Evolutionary conservation across 2,113 vertebrate species (phyloP).

Genomic region (Tringa solitaria): DNA sequence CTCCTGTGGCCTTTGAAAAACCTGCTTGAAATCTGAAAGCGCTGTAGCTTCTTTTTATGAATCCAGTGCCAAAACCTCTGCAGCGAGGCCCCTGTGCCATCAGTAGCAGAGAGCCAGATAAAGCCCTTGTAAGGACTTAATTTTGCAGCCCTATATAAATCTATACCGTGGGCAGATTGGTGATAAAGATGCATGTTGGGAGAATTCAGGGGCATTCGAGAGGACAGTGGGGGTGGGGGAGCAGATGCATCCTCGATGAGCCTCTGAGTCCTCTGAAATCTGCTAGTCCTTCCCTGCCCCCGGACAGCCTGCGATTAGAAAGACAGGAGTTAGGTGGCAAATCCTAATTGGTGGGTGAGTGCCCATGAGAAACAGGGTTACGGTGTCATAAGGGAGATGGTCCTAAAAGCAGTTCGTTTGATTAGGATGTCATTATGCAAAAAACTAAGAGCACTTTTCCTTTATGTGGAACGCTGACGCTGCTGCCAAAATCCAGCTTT

Average conservation of each 20-base stretch:
- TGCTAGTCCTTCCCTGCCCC: not conserved
- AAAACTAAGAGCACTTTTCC: not conserved
- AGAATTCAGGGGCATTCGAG: not conserved
- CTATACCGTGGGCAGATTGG: not conserved
- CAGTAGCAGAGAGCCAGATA: not conserved
- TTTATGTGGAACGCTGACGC: not conserved
- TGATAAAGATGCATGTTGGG: not conserved
- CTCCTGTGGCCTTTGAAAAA: not conserved
- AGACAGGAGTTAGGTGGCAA: not conserved
- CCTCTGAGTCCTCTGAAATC: not conserved
- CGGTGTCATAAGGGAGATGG: not conserved
- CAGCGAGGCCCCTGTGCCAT: not conserved
- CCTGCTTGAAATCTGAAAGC: not conserved
- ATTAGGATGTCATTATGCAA: not conserved
- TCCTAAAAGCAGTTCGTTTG: not conserved
- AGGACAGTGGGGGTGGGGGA: not conserved
- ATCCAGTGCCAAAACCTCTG: not conserved
- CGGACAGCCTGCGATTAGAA: not conserved
- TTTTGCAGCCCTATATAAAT: not conserved
- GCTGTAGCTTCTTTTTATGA: not conserved
- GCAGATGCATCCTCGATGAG: not conserved
- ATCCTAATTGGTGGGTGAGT: not conserved
- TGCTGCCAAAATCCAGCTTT: slow-evolving; percentile 7
- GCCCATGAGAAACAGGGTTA: not conserved
- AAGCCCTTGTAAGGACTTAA: not conserved